Evolutionary conservation across 2,888 invertebrate genomes (phyloP).

Genomic region (Spisula solida): DNA sequence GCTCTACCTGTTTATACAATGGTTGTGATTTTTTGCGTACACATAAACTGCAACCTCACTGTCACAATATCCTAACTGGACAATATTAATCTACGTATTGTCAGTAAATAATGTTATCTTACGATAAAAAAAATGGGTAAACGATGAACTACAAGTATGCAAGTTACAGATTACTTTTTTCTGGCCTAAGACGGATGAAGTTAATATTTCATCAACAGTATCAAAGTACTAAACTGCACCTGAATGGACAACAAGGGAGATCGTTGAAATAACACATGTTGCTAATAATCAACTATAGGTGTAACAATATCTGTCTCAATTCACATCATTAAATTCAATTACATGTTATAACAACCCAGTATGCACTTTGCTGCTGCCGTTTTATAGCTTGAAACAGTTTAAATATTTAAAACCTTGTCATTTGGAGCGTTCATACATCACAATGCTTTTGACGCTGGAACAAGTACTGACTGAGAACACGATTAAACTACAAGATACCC

Average conservation of each 20-base stretch:
- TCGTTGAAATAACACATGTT: slow-evolving; percentile 22
- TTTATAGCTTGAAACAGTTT: slow-evolving; percentile 24
- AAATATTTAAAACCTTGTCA: slow-evolving; percentile 18
- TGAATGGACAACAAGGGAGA: neutral
- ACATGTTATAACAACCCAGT: slow-evolving; percentile 19
- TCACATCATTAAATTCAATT: slow-evolving; percentile 21
- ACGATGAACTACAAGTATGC: too few species aligned
- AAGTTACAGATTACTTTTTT: too few species aligned
- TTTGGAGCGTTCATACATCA: neutral
- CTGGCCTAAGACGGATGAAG: neutral
- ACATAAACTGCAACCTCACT: too few species aligned
- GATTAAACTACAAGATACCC: too few species aligned
- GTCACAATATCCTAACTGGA: too few species aligned
- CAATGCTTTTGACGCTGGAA: neutral
- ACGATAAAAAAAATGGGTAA: too few species aligned
- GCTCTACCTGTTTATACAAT: too few species aligned
- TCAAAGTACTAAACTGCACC: neutral
- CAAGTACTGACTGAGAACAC: too few species aligned
- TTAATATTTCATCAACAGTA: slow-evolving; percentile 2
- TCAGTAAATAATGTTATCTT: too few species aligned
- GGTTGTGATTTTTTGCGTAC: too few species aligned
- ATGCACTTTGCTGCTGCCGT: slow-evolving; percentile 11
- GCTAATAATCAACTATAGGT: neutral
- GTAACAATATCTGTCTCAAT: slow-evolving; percentile 22
- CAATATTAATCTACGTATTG: too few species aligned